Evolutionary conservation across 2,113 vertebrate genomes (phyloP).

Genomic region (Pithys albifrons): DNA sequence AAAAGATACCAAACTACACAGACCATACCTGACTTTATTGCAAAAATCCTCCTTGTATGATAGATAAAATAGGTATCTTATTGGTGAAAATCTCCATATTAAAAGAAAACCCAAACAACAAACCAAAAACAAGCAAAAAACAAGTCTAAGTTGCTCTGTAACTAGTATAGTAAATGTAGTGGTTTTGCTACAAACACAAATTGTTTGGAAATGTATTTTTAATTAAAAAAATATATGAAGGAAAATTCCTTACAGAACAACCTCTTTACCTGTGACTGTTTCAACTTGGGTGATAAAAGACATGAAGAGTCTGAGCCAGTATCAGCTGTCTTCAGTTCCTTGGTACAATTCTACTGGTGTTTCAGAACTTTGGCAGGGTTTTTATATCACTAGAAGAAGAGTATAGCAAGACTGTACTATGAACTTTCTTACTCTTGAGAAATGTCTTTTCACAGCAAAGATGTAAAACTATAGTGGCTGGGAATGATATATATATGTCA

Average conservation of each 20-base stretch:
- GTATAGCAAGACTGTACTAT: neutral
- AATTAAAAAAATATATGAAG: neutral
- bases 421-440: neutral
- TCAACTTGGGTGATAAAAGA: neutral
- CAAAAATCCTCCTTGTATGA: neutral
- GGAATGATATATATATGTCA: neutral
- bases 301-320: neutral
- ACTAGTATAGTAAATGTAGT: neutral
- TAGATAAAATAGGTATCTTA: neutral
- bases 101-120: neutral
- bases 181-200: neutral
- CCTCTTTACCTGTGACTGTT: neutral
- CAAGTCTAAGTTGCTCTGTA: neutral
- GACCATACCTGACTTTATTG: neutral
- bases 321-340: neutral
- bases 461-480: neutral
- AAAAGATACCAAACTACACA: neutral
- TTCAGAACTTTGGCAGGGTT: neutral
- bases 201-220: neutral
- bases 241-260: neutral
- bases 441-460: neutral
- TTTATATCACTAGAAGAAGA: neutral
- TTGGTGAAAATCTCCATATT: neutral
- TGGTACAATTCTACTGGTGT: neutral
- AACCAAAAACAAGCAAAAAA: neutral